phyloP scores from a whole-genome alignment of 1,140 invertebrate species.

The Brachionus asplanchnoidis region DNA sequence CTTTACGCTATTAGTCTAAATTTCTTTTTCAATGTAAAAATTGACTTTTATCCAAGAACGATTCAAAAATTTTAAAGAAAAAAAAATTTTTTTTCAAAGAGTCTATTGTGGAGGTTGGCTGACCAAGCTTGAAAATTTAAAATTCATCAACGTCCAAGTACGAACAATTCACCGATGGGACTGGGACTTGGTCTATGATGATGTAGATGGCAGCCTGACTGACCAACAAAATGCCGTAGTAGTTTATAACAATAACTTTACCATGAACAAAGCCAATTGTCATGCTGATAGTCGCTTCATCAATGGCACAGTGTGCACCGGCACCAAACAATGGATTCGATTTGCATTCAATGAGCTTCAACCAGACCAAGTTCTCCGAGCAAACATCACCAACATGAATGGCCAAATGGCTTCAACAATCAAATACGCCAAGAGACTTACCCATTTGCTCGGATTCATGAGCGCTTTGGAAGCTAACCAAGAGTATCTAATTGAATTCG shows the following conservation, averaged over 20 bases:
- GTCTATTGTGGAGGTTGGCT: conserved; percentile 25
- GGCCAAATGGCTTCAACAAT: neutral
- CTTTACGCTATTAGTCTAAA: too few relatives aligned
- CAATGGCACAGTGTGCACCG: neutral
- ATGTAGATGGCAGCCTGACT: conserved; percentile 26
- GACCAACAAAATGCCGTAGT: neutral
- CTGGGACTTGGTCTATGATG: conserved; percentile 11
- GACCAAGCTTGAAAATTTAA: neutral
- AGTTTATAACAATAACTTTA: conserved; percentile 28
- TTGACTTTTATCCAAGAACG: too few relatives aligned
- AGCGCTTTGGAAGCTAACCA: neutral
- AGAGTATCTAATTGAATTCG: conserved; percentile 17
- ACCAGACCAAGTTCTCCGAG: neutral
- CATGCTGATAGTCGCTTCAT: neutral
- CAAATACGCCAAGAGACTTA: neutral
- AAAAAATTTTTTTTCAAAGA: neutral
- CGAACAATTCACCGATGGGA: conserved; percentile 11
- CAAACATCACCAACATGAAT: neutral
- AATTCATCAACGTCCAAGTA: neutral
- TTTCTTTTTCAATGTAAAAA: too few relatives aligned
- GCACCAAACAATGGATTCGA: neutral
- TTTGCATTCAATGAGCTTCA: conserved; percentile 11
- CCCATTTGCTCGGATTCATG: neutral
- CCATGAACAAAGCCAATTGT: neutral
- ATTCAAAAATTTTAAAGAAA: too few relatives aligned